A percentile compares a stretch with the other conserved stretches of the same genome.
Conservation (phyloP, 2,113 vertebrate species). For the Oreochromis spilurus region DNA sequence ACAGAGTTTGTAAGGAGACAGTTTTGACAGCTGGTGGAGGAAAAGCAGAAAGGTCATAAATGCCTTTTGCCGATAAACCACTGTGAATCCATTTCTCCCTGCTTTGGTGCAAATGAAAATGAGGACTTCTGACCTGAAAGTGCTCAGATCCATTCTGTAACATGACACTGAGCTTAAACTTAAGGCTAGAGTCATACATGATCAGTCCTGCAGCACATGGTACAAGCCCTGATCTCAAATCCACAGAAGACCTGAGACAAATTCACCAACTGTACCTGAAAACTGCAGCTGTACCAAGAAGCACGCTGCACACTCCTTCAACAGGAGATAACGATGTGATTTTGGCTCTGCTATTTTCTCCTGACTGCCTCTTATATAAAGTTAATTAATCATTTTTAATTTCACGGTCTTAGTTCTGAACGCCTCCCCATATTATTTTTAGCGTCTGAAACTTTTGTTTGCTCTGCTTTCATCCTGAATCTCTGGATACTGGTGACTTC, state of each 20-base stretch:
- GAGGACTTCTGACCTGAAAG: not conserved
- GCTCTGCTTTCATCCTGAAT: not conserved
- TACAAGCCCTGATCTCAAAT: not conserved
- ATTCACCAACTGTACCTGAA: not conserved
- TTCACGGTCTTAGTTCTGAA: not conserved
- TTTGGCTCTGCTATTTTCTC: not conserved
- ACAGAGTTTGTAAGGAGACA: not conserved
- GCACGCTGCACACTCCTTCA: not conserved
- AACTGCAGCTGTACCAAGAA: not conserved
- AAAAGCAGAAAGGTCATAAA: not conserved
- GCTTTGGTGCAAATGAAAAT: not conserved
- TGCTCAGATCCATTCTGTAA: not conserved
- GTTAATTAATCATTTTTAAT: not conserved
- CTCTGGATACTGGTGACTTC: not conserved
- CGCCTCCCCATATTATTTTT: not conserved
- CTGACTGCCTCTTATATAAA: not conserved
- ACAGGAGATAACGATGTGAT: not conserved
- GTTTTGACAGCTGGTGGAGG: not conserved
- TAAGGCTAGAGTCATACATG: not conserved
- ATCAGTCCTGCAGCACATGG: not conserved
- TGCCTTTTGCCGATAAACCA: not conserved
- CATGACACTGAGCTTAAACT: not conserved
- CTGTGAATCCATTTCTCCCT: not conserved
- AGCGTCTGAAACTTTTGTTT: not conserved
- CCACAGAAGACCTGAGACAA: not conserved